Percentiles rank a stretch among this genome's conserved stretches.
phyloP scores from a whole-genome alignment of 2,888 invertebrate genomes.

The Dichetophora obliterata region DNA sequence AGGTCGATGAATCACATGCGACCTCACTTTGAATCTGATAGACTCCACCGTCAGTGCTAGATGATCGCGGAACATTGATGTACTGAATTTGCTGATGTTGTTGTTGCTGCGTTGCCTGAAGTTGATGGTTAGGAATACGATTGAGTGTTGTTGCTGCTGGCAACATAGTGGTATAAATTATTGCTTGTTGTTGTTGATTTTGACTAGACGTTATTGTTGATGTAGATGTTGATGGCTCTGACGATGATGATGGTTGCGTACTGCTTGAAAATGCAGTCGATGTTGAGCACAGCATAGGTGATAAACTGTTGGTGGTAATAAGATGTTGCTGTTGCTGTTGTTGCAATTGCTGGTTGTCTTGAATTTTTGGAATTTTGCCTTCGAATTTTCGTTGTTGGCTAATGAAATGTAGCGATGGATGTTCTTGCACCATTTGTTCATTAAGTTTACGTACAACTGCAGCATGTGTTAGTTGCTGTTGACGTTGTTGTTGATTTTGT shows the following conservation, averaged over 20 bases:
- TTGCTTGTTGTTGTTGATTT: constrained; percentile 44
- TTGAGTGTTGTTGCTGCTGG: constrained; percentile 63
- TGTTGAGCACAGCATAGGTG: constrained; percentile 37
- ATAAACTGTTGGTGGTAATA: constrained; percentile 40
- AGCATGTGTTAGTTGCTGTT: constrained; percentile 42
- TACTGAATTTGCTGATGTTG: constrained; percentile 55
- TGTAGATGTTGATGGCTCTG: constrained; percentile 52
- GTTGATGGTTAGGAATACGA: constrained; percentile 56
- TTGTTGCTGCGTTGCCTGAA: constrained; percentile 51
- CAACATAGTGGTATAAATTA: constrained; percentile 61
- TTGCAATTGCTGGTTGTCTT: constrained; percentile 55
- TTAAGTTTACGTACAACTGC: constrained; percentile 54
- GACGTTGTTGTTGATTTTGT: constrained; percentile 43
- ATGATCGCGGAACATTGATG: constrained; percentile 47
- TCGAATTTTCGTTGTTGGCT: constrained; percentile 68
- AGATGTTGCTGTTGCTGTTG: constrained; percentile 39
- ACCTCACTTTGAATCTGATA: constrained; percentile 66
- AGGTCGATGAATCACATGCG: constrained; percentile 59
- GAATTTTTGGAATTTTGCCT: constrained; percentile 68
- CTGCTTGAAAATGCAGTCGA: constrained; percentile 16
- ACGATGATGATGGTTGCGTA: constrained; percentile 51
- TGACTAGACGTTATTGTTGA: constrained; percentile 41
- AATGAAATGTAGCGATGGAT: constrained; percentile 64
- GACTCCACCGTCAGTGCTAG: constrained; percentile 63
- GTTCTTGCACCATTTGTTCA: constrained; percentile 57